Conservation (phyloP, 92 coral and sea anemone genomes). For the Galaxea fascicularis region DNA sequence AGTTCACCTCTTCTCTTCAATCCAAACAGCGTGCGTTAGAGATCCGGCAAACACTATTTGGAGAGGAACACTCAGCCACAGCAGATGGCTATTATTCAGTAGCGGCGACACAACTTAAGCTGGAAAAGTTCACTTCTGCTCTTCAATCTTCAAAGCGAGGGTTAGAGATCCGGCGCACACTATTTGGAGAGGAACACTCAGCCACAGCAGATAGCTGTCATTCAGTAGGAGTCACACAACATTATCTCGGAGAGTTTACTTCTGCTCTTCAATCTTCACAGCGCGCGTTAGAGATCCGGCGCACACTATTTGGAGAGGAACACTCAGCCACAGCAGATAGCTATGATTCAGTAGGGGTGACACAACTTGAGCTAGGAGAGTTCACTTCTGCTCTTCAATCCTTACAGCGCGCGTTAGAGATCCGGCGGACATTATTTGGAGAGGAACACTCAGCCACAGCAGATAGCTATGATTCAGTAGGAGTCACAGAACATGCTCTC, state of each 20-base stretch:
- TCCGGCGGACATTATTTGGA: constrained; percentile 1
- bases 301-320: constrained; percentile 19
- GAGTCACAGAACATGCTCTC: background rate
- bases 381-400: background rate
- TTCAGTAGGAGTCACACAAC: background rate
- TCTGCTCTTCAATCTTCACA: constrained; percentile 12
- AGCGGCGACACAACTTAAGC: background rate
- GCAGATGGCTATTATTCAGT: background rate
- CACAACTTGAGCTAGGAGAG: constrained; percentile 7
- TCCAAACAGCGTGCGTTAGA: background rate
- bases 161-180: background rate
- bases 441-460: constrained; percentile 37
- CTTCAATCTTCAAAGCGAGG: background rate
- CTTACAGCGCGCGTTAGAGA: background rate
- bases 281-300: constrained; percentile 13
- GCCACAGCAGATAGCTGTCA: background rate
- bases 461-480: background rate
- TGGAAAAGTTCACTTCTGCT: background rate
- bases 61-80: background rate
- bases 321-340: constrained; percentile 12
- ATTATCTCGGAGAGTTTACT: background rate
- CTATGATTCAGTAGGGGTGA: constrained; percentile 1
- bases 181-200: background rate
- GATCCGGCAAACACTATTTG: background rate
- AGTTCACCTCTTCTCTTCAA: constrained; percentile 10